These are phyloP conservation scores for Clarias pachynema DNA, from an alignment of 2,797 vertebrate species.

Conservation along the genomic window DNA sequence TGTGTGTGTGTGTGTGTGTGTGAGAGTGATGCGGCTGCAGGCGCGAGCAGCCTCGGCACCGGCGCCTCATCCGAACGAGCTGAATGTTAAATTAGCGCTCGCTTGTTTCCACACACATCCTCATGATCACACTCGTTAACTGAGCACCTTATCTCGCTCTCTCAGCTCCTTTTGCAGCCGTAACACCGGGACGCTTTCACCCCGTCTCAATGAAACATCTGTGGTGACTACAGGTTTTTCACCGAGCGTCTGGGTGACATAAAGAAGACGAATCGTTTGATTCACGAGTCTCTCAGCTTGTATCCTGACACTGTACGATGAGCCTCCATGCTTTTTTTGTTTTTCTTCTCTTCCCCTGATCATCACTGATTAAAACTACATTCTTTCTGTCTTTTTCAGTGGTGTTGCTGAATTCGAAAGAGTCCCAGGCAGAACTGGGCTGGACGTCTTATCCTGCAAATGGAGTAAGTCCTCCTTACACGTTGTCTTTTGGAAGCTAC, in stretches of 20 bases:
- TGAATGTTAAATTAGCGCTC: neutral
- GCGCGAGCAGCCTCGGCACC: neutral
- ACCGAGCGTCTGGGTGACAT: neutral
- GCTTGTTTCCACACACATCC: neutral
- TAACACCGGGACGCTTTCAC: too few relatives aligned
- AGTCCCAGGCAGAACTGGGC: conserved; percentile 92
- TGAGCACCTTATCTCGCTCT: neutral
- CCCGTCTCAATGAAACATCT: neutral
- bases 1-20: too few relatives aligned
- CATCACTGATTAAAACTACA: neutral
- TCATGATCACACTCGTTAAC: neutral
- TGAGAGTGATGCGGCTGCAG: neutral
- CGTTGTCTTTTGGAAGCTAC: neutral
- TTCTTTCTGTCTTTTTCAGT: conserved; percentile 71
- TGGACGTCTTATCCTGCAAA: conserved; percentile 92
- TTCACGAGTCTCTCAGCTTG: neutral
- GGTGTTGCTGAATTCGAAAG: conserved; percentile 92
- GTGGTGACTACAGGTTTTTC: neutral
- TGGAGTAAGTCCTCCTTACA: conserved; percentile 79
- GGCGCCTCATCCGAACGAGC: neutral
- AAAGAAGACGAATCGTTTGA: neutral
- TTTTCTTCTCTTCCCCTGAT: neutral
- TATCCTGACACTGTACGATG: neutral
- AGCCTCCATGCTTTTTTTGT: too few relatives aligned
- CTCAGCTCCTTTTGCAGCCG: neutral